Evolutionary conservation across 1,140 invertebrate genomes (phyloP).

Genomic region (Lasioglossum baleicum): DNA sequence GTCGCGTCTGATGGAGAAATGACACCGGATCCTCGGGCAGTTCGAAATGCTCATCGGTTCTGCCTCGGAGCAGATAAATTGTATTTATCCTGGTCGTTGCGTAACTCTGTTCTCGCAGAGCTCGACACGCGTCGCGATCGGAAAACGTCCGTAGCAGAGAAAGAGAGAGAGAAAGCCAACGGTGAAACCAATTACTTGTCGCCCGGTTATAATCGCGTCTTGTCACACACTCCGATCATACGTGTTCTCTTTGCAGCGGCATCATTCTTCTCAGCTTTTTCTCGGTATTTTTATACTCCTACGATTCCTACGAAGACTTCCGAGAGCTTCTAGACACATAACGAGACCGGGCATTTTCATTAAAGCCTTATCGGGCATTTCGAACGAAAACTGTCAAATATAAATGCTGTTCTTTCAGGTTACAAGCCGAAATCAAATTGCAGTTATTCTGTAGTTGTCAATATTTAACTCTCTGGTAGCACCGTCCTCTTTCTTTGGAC

Average conservation of each 20-base stretch:
- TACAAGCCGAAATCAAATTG: no score
- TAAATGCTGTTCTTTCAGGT: no score
- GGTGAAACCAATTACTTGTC: constrained; percentile 2
- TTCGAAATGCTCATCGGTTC: neutral
- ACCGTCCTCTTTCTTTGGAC: no score
- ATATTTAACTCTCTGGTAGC: no score
- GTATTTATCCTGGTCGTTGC: neutral
- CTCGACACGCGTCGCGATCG: neutral
- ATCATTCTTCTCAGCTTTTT: neutral
- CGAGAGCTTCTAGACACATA: neutral
- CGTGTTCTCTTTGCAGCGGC: neutral
- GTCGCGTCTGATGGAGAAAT: no score
- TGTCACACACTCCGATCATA: neutral
- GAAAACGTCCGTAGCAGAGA: neutral
- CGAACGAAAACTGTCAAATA: no score
- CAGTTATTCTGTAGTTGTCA: no score
- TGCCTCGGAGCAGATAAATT: neutral
- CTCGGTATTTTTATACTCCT: neutral
- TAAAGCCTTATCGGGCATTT: no score
- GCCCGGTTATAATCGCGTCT: neutral
- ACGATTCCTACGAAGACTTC: neutral
- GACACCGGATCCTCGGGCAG: no score
- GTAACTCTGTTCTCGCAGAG: neutral
- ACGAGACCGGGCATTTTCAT: no score
- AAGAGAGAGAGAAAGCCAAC: no score